These are phyloP conservation scores for Neogale vison DNA, from an alignment of 2,113 vertebrate species.

Conservation along the genomic window DNA sequence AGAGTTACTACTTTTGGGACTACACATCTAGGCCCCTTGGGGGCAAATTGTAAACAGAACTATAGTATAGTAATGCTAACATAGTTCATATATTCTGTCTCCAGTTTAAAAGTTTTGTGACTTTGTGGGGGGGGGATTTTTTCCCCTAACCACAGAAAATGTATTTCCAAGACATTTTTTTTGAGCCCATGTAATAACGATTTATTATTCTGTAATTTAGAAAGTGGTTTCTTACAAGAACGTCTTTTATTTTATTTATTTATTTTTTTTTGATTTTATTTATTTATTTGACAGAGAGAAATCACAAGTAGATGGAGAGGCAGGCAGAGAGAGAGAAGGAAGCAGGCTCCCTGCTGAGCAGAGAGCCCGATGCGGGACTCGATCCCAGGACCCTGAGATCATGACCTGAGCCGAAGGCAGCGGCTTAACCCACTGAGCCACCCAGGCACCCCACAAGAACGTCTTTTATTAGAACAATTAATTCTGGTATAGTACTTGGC, in stretches of 20 bases:
- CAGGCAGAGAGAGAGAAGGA: no score
- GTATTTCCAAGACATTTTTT: conserved; percentile 1
- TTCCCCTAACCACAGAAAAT: background rate
- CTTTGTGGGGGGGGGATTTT: background rate
- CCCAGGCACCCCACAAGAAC: no score
- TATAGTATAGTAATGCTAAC: background rate
- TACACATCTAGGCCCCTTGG: background rate
- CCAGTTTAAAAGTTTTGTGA: background rate
- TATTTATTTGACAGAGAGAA: no score
- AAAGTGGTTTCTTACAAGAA: background rate
- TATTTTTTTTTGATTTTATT: no score
- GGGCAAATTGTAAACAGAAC: background rate
- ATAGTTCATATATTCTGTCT: background rate
- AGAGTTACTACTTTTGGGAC: background rate
- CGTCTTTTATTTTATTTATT: conserved; percentile 27
- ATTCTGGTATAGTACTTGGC: background rate
- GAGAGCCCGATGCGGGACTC: no score
- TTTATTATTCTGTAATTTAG: background rate
- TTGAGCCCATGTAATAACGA: background rate
- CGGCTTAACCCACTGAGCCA: no score
- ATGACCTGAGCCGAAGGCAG: no score
- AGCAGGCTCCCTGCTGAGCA: no score
- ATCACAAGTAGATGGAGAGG: no score
- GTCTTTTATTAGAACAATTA: background rate
- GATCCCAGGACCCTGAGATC: no score